These are phyloP conservation scores for Takifugu bimaculatus DNA, from an alignment of 2,113 vertebrate species.

Conservation along the genomic window DNA sequence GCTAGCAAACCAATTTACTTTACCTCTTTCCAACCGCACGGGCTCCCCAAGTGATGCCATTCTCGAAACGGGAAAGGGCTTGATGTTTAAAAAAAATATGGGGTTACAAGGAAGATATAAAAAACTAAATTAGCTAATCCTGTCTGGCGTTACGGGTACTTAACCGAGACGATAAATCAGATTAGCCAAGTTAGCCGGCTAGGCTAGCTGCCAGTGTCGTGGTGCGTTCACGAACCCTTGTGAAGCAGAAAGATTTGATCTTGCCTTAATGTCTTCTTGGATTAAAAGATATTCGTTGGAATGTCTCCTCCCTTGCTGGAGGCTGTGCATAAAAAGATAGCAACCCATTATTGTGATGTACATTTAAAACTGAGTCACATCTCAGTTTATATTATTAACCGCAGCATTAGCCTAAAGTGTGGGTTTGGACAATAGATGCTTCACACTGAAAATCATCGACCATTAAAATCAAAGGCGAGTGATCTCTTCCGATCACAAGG, in stretches of 20 bases:
- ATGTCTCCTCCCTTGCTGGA: too few relatives aligned
- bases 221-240: constrained; percentile 34
- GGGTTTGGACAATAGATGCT: too few relatives aligned
- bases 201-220: constrained; percentile 63
- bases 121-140: constrained; percentile 50
- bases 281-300: too few relatives aligned
- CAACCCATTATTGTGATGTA: too few relatives aligned
- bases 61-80: background rate
- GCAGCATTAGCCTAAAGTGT: too few relatives aligned
- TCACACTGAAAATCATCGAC: too few relatives aligned
- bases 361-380: too few relatives aligned
- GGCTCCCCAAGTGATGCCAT: constrained; percentile 88
- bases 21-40: constrained; percentile 90
- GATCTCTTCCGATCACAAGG: too few relatives aligned
- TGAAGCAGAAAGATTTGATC: constrained; percentile 4
- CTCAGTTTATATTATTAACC: too few relatives aligned
- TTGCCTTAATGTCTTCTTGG: too few relatives aligned
- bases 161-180: constrained; percentile 59
- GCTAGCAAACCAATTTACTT: constrained; percentile 61
- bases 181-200: constrained; percentile 68
- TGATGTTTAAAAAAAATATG: background rate
- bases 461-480: too few relatives aligned
- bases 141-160: constrained; percentile 33
- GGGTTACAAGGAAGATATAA: constrained; percentile 18
- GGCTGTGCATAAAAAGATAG: too few relatives aligned